A percentile compares a stretch with the other conserved stretches of the same genome.
These are phyloP conservation scores for Ictalurus punctatus DNA, from an alignment of 2,113 vertebrate genomes.

Conservation along the genomic window DNA sequence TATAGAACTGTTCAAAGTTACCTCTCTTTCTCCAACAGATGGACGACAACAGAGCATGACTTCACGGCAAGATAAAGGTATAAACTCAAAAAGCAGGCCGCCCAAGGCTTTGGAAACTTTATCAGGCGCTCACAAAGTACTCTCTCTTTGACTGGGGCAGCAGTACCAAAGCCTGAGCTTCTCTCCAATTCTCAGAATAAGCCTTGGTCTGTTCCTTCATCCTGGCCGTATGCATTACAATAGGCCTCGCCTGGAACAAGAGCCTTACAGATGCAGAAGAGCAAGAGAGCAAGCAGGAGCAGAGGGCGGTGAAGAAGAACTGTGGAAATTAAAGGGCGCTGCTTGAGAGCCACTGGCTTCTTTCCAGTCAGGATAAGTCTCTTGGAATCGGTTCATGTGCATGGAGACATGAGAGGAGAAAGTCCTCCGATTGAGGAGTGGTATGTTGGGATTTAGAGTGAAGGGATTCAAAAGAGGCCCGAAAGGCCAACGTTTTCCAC, in stretches of 20 bases:
- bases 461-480: background rate
- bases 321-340: slow-evolving; percentile 70
- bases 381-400: slow-evolving; percentile 53
- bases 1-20: slow-evolving; percentile 21
- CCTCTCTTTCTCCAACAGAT: slow-evolving; percentile 13
- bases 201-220: slow-evolving; percentile 51
- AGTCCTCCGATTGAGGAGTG: slow-evolving; percentile 46
- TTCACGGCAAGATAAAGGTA: slow-evolving; percentile 34
- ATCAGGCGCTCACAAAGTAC: slow-evolving; percentile 41
- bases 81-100: slow-evolving; percentile 32
- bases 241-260: slow-evolving; percentile 49
- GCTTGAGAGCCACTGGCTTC: slow-evolving; percentile 65
- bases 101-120: slow-evolving; percentile 41
- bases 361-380: slow-evolving; percentile 56
- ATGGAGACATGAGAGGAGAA: slow-evolving; percentile 46
- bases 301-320: slow-evolving; percentile 53
- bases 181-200: slow-evolving; percentile 34
- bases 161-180: slow-evolving; percentile 40
- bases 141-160: slow-evolving; percentile 33
- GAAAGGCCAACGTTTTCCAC: background rate
- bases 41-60: slow-evolving; percentile 10
- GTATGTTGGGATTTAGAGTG: slow-evolving; percentile 31
- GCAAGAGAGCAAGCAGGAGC: slow-evolving; percentile 42
- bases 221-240: slow-evolving; percentile 56
- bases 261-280: slow-evolving; percentile 46